Base-by-base conservation (phyloP, 2,888 invertebrate species). In the Venusia cambrica region DNA sequence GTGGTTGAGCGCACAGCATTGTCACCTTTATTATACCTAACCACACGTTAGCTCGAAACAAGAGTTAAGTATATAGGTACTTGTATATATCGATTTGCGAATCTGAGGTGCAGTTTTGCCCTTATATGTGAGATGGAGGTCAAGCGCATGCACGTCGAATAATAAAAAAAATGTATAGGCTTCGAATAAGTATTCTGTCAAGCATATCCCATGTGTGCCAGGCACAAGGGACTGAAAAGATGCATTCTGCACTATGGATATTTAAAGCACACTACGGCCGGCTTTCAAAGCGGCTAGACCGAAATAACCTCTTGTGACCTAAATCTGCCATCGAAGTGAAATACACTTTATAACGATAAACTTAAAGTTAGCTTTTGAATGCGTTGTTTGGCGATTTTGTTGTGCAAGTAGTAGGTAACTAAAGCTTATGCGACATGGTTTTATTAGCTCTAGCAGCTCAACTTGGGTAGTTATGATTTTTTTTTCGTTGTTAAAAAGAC, bases 271-370 rank as follows among this genome's bases (percentile, higher is more conserved):
- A 64, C 73, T 54, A 45, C 71, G 73, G 62, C 69, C 69, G 63
- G 68, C 71, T 70, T 73, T 72, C 56, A 62, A 71, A 68, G 59
- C 62, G 59, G 54, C 67, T 61, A 62, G 64, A 64, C 74, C 57
- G 56, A 81, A 85, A 85, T 85, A 85, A 73, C 53, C 57, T 64
- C 52, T 54, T 57, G 57, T 81, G 85, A 81, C 85, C 85, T 63
- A 87, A 57, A 77, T 84, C 64, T 43, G 32, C 32, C 48, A 34
- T 21, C 55, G 59, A 33, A 41, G 47, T 9, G 67, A 67, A 66
- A 54, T 47, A 46, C 38, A 30, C 47, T 41, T 51, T 62, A n/a
- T 54, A 38, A 28, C 1, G 11, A 3, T 16, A 8, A 9, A 5
- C 10, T 41, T 56, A 62, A 36, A 54, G 57, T 45, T 40, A 8